Evolutionary conservation across 2,113 vertebrate genomes (phyloP), one percentile per base, ranked within the genome.

Genomic region (Sebastes schlegelii): DNA sequence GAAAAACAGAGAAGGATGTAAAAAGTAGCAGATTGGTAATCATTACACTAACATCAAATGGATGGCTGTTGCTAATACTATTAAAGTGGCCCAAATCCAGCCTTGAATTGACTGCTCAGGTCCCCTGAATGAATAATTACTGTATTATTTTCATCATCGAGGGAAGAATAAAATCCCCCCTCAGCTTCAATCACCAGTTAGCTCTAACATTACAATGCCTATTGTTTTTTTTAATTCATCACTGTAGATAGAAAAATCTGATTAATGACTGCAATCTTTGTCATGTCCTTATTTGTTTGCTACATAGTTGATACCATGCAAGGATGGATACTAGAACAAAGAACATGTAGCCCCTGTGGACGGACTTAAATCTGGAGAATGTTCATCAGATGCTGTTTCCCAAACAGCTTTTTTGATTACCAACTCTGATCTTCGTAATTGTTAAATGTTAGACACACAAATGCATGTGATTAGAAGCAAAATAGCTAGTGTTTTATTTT

Each of bases 131-230:
- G 13, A 8, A 51, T 95, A 96, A 96, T 54, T 54, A 54, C 52
- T 19, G 52, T 96, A 96, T 97, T 94, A 88, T 96, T 96, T 90
- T 86, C 94, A 92, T 95, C 93, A 96, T 95, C 93, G 95, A 86
- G 4, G 26, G 13, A 90, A 76, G 85, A 93, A 94, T 96, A 95
- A 96, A 96, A 96, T 95, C 92, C 93, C 93, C 86, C 93, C 90
- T 76, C 94, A 84, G 94, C 93, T 95, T 96, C 94, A 95, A 92
- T 96, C 95, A 49, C 48, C 40, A 58, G 19, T 48, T 79, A 80
- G 8, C 16, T 34, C 34, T 54, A 11, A n/a, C 10, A 51, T 71
- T 51, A n/a, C 51, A 57, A 40, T 60, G 11, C 8, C 0, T 42
- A n/a, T 34, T 40, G 4, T 16, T 67, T 60, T 54, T 23, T 45